Evolutionary conservation across 2,113 vertebrate species (phyloP), one percentile per base, ranked within the genome.

Genomic region (Oreochromis tanganicae): DNA sequence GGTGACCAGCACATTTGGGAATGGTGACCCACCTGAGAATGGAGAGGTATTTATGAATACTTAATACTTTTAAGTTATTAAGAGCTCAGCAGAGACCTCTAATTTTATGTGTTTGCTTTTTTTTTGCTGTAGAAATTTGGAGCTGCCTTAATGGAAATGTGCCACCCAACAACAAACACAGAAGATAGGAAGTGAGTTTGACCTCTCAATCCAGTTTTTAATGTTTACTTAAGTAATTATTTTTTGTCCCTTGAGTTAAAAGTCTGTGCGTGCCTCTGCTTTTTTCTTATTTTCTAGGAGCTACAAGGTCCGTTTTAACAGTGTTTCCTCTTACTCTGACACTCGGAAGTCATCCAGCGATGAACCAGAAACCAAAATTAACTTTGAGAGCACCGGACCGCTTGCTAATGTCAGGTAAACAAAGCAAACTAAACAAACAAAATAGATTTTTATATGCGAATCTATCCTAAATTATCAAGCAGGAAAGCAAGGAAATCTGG

Each of bases 281-380:
- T 83, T 16, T 36, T 1, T 1, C 21, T 12, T 57, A 38, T 8
- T 82, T 54, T 83, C 1, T 94, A 99, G 99, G 97, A 99, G 98
- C 95, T 99, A 99, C 96, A 99, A 99, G 93, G 97, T 99, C 3
- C 97, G 99, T 2, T 99, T 99, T 96, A 99, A 99, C 91, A 99
- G 99, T 0, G 99, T 99, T 89, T 99, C 99, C 63, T 99, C 99
- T 1, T 98, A 97, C 91, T 98, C 97, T 0, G 99, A 99, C 46
- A 97, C 97, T 1, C 97, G 94, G 59, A 99, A 99, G 86, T 98
- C 98, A 61, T 98, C 98, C 1, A 97, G 97, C 0, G 97, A 99
- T 0, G 99, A 99, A 59, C 97, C 97, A 0, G 98, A 98, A 80
- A 89, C 96, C 87, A 97, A 95, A 95, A 97, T 97, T 92, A 97